phyloP scores from a whole-genome alignment of 2,888 invertebrate genomes.

The Physocephala rufipes region DNA sequence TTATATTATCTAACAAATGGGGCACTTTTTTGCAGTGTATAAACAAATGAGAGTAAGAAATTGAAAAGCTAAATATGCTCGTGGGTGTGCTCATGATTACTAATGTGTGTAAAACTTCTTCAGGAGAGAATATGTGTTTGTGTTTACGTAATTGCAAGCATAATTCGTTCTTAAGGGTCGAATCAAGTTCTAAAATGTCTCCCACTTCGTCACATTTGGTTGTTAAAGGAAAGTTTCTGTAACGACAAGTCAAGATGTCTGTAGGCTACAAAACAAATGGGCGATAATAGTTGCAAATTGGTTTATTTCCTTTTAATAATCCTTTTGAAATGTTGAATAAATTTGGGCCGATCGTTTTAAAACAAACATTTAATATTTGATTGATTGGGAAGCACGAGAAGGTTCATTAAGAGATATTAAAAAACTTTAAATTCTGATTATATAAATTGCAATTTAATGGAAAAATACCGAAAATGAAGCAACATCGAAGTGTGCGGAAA shows the following conservation, averaged over 20 bases:
- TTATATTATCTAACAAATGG: too few relatives aligned
- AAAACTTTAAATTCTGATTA: too few relatives aligned
- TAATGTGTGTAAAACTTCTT: neutral
- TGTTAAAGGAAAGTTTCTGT: too few relatives aligned
- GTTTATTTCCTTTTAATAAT: neutral
- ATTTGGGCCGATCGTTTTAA: too few relatives aligned
- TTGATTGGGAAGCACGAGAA: too few relatives aligned
- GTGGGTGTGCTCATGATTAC: neutral
- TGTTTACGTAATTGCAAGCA: too few relatives aligned
- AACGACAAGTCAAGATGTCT: neutral
- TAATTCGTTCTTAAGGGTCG: slow-evolving; percentile 1
- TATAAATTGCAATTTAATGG: too few relatives aligned
- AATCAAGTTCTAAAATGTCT: neutral
- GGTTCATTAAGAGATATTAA: too few relatives aligned
- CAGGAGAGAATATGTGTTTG: neutral
- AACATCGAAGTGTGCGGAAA: too few relatives aligned
- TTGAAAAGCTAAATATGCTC: neutral
- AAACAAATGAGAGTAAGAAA: neutral
- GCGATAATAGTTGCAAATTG: neutral
- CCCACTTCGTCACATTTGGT: neutral
- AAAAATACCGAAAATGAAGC: too few relatives aligned
- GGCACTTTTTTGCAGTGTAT: neutral
- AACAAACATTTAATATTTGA: too few relatives aligned
- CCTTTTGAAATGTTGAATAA: too few relatives aligned
- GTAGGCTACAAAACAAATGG: neutral